Evolutionary conservation across 2,797 vertebrate species (phyloP).

Genomic region (Neosalanx taihuensis): DNA sequence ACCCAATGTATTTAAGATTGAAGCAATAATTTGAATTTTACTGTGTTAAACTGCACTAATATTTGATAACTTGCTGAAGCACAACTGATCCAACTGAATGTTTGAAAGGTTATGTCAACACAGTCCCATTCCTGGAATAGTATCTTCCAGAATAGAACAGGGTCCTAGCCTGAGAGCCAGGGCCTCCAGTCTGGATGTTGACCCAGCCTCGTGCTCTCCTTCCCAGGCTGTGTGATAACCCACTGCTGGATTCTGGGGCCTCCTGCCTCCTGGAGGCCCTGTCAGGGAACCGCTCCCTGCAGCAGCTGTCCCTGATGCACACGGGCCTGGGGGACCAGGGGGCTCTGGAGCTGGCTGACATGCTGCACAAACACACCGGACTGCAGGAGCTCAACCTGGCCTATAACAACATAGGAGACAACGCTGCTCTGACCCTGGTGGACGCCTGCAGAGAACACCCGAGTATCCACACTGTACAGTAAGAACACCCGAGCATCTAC

Average conservation of each 20-base stretch:
- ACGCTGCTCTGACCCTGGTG: constrained; percentile 78
- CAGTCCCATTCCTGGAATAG: neutral
- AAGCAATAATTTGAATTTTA: too few species aligned
- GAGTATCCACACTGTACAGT: constrained; percentile 89
- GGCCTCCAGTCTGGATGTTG: neutral
- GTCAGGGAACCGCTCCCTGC: constrained; percentile 78
- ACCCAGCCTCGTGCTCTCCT: neutral
- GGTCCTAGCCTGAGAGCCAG: neutral
- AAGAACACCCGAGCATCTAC: constrained; percentile 53
- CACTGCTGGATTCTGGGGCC: constrained; percentile 75
- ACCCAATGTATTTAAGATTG: too few species aligned
- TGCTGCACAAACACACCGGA: constrained; percentile 69
- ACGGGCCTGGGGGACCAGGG: constrained; percentile 80
- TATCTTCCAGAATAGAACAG: neutral
- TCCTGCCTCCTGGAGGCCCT: constrained; percentile 77
- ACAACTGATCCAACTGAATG: neutral
- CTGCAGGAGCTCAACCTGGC: constrained; percentile 91
- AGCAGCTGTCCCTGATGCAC: constrained; percentile 85
- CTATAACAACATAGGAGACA: constrained; percentile 88
- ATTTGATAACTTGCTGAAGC: neutral
- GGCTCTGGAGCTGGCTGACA: constrained; percentile 72
- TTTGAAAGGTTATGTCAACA: neutral
- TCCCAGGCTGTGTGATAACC: constrained; percentile 84
- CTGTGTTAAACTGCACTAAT: neutral
- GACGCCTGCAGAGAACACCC: constrained; percentile 83